These are phyloP conservation scores for Trachelus tabidus DNA, from an alignment of 2,888 invertebrate genomes.

Conservation along the genomic window DNA sequence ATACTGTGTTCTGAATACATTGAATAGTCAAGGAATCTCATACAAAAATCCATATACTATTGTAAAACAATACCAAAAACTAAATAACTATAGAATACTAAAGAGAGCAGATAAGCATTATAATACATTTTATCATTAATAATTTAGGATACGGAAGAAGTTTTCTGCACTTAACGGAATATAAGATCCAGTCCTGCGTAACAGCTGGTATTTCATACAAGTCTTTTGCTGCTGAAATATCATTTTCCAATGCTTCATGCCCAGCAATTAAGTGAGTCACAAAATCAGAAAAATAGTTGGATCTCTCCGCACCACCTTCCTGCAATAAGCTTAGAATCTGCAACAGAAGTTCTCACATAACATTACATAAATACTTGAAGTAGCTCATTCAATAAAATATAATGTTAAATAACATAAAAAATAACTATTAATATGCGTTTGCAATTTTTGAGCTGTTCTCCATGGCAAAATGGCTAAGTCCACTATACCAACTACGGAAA, in stretches of 20 bases:
- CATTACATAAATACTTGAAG: background rate
- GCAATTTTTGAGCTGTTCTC: background rate
- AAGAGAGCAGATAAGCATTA: background rate
- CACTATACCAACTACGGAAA: background rate
- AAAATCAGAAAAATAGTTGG: constrained; percentile 89
- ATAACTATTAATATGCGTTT: background rate
- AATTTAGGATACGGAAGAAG: constrained; percentile 71
- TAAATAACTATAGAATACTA: background rate
- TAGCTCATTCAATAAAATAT: background rate
- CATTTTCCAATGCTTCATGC: constrained; percentile 84
- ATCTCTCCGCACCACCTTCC: constrained; percentile 88
- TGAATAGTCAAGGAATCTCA: constrained; percentile 37
- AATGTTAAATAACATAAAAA: background rate
- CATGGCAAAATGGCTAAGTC: background rate
- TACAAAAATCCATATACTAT: background rate
- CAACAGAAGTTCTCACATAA: background rate
- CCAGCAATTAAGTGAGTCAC: constrained; percentile 94
- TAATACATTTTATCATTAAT: background rate
- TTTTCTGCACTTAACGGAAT: constrained; percentile 70
- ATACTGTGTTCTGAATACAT: constrained; percentile 72
- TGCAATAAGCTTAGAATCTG: constrained; percentile 83
- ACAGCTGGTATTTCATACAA: constrained; percentile 94
- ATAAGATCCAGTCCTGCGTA: constrained; percentile 84
- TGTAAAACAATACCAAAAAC: constrained; percentile 7
- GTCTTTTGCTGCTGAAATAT: constrained; percentile 90